Evolutionary conservation across 2,797 vertebrate genomes (phyloP).

Genomic region (Chelon labrosus): DNA sequence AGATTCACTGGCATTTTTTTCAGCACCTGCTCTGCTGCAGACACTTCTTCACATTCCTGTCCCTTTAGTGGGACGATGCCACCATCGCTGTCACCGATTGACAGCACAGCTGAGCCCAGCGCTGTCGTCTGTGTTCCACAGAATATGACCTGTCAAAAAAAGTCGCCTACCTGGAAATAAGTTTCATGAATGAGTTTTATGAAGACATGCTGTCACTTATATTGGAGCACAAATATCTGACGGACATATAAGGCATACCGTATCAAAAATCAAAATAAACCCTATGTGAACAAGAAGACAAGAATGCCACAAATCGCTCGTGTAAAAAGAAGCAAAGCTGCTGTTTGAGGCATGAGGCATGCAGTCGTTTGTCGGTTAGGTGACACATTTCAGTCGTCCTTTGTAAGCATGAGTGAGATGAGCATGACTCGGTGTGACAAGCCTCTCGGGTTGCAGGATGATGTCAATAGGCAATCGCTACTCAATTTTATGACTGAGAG

Average conservation of each 20-base stretch:
- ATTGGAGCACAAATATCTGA: neutral
- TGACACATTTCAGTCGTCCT: constrained; percentile 23
- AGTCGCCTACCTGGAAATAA: constrained; percentile 9
- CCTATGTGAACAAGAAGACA: no score
- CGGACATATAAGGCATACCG: neutral
- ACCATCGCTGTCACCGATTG: neutral
- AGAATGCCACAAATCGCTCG: constrained; percentile 6
- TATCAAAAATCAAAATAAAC: neutral
- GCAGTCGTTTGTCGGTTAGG: no score
- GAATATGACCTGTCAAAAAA: neutral
- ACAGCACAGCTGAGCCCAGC: neutral
- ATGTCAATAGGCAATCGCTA: constrained; percentile 48
- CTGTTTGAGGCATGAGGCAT: neutral
- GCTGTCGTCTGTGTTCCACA: neutral
- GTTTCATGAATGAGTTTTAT: neutral
- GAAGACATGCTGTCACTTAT: constrained; percentile 10
- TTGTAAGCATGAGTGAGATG: constrained; percentile 51
- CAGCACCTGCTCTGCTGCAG: neutral
- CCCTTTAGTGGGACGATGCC: neutral
- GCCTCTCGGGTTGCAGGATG: constrained; percentile 51
- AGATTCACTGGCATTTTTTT: neutral
- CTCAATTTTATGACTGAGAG: constrained; percentile 36
- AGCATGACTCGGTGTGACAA: constrained; percentile 56
- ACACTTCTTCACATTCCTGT: neutral
- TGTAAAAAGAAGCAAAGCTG: constrained; percentile 1